These are phyloP conservation scores for Hexactinellida sp. DNA, from an alignment of 37 sponge, comb jelly and placozoan species.

Conservation along the genomic window DNA sequence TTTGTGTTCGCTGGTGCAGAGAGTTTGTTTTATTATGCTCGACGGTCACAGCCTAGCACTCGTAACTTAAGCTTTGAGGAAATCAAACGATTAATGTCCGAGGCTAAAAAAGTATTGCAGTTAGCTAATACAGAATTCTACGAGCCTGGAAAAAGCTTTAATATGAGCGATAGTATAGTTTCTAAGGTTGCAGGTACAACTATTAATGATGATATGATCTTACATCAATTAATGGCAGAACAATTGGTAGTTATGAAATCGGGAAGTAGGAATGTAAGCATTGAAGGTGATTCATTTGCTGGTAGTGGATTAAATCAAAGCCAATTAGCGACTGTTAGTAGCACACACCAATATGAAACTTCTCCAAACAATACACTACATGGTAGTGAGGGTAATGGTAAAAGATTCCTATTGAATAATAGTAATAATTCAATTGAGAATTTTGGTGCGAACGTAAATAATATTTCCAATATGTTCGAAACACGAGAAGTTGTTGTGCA, in stretches of 20 bases:
- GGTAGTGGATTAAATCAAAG: background rate
- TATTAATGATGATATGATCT: constrained; percentile 16
- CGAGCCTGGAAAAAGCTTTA: background rate
- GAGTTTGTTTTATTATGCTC: background rate
- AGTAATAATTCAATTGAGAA: background rate
- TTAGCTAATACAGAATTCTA: background rate
- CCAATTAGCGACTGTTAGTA: background rate
- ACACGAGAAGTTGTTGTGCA: background rate
- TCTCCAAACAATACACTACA: background rate
- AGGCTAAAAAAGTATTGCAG: background rate
- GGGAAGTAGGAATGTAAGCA: background rate
- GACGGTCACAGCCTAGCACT: background rate
- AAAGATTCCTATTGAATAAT: background rate
- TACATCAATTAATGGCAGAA: background rate
- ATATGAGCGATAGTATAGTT: background rate
- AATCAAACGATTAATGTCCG: constrained; percentile 7
- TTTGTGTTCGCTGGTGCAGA: constrained; percentile 8
- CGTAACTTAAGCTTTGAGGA: background rate
- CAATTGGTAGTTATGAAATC: background rate
- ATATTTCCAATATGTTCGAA: background rate
- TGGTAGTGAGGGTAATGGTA: background rate
- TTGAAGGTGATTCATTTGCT: background rate
- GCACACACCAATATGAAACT: background rate
- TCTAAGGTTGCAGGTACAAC: background rate
- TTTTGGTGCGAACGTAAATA: background rate